These are phyloP conservation scores for Mola mola DNA, from an alignment of 2,113 vertebrate genomes.

Conservation along the genomic window DNA sequence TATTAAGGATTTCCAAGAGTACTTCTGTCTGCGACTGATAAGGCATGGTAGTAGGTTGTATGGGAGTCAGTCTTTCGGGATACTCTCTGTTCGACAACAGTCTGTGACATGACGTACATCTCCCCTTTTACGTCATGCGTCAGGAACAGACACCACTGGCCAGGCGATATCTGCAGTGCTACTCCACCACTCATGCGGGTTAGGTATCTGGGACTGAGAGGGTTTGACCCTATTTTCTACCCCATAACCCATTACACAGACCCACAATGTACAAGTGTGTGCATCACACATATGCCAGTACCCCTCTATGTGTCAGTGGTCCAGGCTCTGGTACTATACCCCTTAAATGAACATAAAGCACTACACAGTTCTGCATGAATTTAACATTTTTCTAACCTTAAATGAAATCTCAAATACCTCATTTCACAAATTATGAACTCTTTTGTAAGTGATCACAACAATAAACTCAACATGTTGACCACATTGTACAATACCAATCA, in stretches of 20 bases:
- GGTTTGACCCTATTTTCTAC: background rate
- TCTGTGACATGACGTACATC: constrained; percentile 1
- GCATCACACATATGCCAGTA: background rate
- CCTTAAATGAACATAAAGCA: no score
- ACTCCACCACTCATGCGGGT: background rate
- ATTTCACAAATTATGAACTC: no score
- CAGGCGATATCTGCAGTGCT: background rate
- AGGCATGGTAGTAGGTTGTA: background rate
- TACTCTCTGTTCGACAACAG: background rate
- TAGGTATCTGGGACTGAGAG: background rate
- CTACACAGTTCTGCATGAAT: no score
- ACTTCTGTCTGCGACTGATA: background rate
- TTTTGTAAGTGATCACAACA: background rate
- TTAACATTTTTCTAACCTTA: no score
- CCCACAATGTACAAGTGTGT: background rate
- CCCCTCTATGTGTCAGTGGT: background rate
- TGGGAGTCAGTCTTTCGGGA: background rate
- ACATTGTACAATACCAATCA: no score
- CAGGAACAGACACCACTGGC: background rate
- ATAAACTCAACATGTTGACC: background rate
- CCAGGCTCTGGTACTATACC: background rate
- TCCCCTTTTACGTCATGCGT: background rate
- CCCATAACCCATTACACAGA: background rate
- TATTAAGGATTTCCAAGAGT: background rate
- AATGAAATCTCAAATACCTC: no score